Conservation (phyloP, 2,113 vertebrate species). For the Cheilinus undulatus region DNA sequence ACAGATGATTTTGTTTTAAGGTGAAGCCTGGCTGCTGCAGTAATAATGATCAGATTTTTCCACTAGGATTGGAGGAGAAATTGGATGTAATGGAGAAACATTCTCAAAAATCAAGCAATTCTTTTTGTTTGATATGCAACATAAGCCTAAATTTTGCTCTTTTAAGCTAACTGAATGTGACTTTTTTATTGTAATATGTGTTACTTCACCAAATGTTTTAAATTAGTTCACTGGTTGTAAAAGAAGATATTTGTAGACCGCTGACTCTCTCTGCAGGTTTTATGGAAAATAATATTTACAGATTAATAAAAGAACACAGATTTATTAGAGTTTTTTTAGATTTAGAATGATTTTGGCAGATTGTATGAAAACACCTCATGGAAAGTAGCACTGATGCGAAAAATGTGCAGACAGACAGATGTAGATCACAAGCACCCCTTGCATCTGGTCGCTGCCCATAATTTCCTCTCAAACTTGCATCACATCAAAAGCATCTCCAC, state of each 20-base stretch:
- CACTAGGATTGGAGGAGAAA: too few relatives aligned
- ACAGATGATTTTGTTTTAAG: too few relatives aligned
- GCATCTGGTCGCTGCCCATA: constrained; percentile 28
- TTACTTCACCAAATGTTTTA: too few relatives aligned
- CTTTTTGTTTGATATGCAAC: too few relatives aligned
- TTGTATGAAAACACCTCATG: not conserved
- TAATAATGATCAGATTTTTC: too few relatives aligned
- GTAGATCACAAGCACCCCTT: not conserved
- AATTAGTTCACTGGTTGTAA: too few relatives aligned
- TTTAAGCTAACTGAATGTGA: too few relatives aligned
- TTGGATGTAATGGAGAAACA: too few relatives aligned
- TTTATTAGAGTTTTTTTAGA: not conserved
- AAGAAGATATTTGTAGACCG: not conserved
- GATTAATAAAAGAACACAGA: not conserved
- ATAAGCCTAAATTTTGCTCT: too few relatives aligned
- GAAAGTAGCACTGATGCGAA: not conserved
- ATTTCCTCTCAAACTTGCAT: constrained; percentile 47
- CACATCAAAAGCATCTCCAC: constrained; percentile 49
- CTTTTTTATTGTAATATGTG: too few relatives aligned
- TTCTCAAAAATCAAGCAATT: too few relatives aligned
- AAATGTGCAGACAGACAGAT: constrained; percentile 5
- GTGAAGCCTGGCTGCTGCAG: too few relatives aligned
- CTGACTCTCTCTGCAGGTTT: not conserved
- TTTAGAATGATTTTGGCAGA: not conserved
- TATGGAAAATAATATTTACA: not conserved